These are phyloP conservation scores for Seriola aureovittata DNA, from an alignment of 2,113 vertebrate species.

Conservation along the genomic window DNA sequence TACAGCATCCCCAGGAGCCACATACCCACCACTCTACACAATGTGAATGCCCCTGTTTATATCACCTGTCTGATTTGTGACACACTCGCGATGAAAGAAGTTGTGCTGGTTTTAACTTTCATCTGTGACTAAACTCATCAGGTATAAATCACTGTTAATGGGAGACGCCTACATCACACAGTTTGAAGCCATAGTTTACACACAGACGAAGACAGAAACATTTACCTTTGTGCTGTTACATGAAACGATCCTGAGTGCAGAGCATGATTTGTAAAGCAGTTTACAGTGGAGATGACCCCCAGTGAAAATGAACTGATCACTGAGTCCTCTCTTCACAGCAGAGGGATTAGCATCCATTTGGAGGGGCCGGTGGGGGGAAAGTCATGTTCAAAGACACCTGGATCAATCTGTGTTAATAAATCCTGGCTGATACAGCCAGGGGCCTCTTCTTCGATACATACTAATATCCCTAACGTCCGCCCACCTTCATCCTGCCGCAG, in stretches of 20 bases:
- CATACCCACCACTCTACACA: too few species aligned
- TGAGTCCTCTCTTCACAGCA: constrained; percentile 43
- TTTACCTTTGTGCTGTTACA: constrained; percentile 10
- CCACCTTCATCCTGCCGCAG: constrained; percentile 36
- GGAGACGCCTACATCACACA: neutral
- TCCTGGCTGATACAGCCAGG: constrained; percentile 72
- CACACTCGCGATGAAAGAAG: too few species aligned
- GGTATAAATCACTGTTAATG: neutral
- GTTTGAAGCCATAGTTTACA: neutral
- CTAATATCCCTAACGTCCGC: constrained; percentile 69
- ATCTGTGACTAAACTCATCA: neutral
- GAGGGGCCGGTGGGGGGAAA: constrained; percentile 57
- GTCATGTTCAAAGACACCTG: constrained; percentile 80
- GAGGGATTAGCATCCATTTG: constrained; percentile 73
- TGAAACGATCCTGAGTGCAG: constrained; percentile 20
- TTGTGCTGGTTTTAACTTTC: too few species aligned
- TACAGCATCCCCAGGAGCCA: neutral
- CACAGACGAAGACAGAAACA: neutral
- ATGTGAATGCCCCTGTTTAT: too few species aligned
- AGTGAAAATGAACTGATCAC: constrained; percentile 58
- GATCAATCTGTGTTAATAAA: constrained; percentile 79
- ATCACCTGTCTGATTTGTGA: too few species aligned
- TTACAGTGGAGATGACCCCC: constrained; percentile 59
- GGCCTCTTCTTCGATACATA: constrained; percentile 75
- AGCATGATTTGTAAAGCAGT: constrained; percentile 13